Base-by-base conservation (phyloP, 1,140 invertebrate species). In the Phymorhynchus buccinoides region DNA sequence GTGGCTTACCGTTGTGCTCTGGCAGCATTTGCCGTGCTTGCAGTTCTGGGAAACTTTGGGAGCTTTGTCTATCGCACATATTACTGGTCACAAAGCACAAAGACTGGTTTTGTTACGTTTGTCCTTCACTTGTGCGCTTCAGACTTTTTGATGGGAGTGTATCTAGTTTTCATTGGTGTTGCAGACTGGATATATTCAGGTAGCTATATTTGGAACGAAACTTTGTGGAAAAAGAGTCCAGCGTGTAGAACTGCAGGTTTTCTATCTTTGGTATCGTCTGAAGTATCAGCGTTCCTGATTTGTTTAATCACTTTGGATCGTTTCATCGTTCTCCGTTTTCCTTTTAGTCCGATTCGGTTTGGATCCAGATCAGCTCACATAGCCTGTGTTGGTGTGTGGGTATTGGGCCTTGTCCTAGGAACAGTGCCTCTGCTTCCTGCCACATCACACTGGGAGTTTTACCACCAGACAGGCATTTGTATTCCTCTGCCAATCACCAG, bases 141-240 rank as follows among this genome's bases (percentile, higher is more conserved):
- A 32, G 90, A 91, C 71, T 84, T 89, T 27, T 68, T 89, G 18
- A 91, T 90, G 90, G 90, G n/a, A 89, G 41, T 91, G 9, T 91
- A 91, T 66, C 41, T 91, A 41, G 48, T 87, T 1, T 88, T 91
- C 12, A 89, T 91, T 41, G 90, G 87, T 18, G 42, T 84, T 9
- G 86, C 87, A 12, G 90, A 91, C 66, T 42, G 73, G 9, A 32
- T 78, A 9, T 90, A 86, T 48, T 66, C 86, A 22, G 88, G 88
- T n/a, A 35, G 39, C 22, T 91, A 91, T 71, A 80, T 86, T 14
- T 82, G 80, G 37, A 62, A 89, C 56, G 89, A 86, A n/a, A 42
- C 44, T 7, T 7, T 35, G 1, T 91, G 90, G 90, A 82, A 85
- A 66, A 71, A 84, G 1, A 88, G 90, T 52, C 7, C 18, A 14